phyloP scores from a whole-genome alignment of 1,140 invertebrate species.

The Chironomus tepperi region DNA sequence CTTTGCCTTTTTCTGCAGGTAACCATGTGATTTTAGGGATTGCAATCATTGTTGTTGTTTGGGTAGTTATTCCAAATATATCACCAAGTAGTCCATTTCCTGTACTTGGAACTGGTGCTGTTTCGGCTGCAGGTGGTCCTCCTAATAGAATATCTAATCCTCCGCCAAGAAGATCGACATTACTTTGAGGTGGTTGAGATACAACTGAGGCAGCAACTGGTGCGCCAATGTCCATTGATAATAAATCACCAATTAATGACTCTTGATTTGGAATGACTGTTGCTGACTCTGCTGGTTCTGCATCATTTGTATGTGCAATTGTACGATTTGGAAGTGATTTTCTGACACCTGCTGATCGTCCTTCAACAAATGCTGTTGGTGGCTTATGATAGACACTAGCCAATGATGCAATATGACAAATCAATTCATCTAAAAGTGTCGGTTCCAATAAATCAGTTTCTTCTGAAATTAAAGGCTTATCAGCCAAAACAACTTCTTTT shows the following conservation, averaged over 20 bases:
- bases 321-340: slow-evolving; percentile 57
- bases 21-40: slow-evolving; percentile 84
- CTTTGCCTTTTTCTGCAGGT: slow-evolving; percentile 91
- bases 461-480: slow-evolving; percentile 98
- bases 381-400: slow-evolving; percentile 99
- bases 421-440: slow-evolving; percentile 94
- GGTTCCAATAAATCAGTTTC: slow-evolving; percentile 98
- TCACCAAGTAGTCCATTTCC: slow-evolving; percentile 70
- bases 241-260: slow-evolving; percentile 90
- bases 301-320: slow-evolving; percentile 32
- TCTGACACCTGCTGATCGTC: slow-evolving; percentile 54
- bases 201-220: slow-evolving; percentile 44
- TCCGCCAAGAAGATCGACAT: slow-evolving; percentile 68
- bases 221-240: slow-evolving; percentile 88
- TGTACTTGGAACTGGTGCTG: slow-evolving; percentile 35
- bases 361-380: slow-evolving; percentile 97
- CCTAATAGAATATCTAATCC: slow-evolving; percentile 74
- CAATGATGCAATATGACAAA: slow-evolving; percentile 97
- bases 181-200: slow-evolving; percentile 45
- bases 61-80: slow-evolving; percentile 75
- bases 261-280: slow-evolving; percentile 84
- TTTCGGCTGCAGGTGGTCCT: slow-evolving; percentile 37
- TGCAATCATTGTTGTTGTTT: slow-evolving; percentile 51
- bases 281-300: slow-evolving; percentile 41
- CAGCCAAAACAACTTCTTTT: slow-evolving; percentile 98